phyloP scores from a whole-genome alignment of 2,797 vertebrate genomes.

The Thripadectes ignobilis region DNA sequence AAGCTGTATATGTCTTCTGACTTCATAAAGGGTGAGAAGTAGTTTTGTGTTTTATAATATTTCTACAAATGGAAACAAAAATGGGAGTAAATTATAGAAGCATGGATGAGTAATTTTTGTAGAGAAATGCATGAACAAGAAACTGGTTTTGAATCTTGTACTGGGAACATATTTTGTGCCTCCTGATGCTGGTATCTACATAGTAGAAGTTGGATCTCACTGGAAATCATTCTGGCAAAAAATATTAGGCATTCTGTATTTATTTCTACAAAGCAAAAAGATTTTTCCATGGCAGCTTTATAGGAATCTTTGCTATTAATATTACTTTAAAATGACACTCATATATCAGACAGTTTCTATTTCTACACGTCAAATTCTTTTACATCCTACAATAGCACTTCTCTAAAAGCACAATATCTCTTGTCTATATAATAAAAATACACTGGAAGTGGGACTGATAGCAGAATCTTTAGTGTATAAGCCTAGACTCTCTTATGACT shows the following conservation, averaged over 20 bases:
- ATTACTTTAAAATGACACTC: not conserved
- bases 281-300: not conserved
- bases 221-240: not conserved
- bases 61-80: not conserved
- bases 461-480: not conserved
- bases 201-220: not conserved
- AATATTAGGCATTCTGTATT: not conserved
- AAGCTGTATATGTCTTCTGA: not conserved
- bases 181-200: not conserved
- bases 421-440: not conserved
- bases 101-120: not conserved
- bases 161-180: not conserved
- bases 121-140: not conserved
- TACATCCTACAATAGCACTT: not conserved
- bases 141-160: not conserved
- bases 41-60: not conserved
- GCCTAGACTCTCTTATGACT: not conserved
- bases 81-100: not conserved
- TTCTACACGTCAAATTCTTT: conserved; percentile 5
- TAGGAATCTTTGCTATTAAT: not conserved
- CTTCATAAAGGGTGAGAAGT: not conserved
- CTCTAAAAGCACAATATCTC: not conserved
- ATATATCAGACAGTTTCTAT: not conserved
- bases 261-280: not conserved
- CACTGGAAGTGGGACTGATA: not conserved